A percentile compares a stretch with the other conserved stretches of the same genome.
Conservation (phyloP, 2,797 vertebrate genomes). For the Micrastur ruficollis region DNA sequence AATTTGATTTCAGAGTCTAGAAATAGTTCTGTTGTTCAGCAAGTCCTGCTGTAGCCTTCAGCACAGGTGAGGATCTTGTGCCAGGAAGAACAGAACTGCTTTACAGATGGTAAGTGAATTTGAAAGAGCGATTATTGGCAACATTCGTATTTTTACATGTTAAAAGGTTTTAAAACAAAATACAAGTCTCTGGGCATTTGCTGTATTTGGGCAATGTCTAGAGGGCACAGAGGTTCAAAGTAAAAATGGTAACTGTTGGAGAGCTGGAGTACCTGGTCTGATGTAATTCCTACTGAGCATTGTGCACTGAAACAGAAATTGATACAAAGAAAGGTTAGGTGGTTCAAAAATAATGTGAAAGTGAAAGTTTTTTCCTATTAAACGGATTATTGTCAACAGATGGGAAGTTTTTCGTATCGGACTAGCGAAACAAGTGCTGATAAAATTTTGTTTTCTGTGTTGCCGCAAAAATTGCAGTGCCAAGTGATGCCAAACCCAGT, state of each 20-base stretch:
- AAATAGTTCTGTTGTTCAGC: neutral
- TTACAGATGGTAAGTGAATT: neutral
- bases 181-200: neutral
- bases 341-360: neutral
- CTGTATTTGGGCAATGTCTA: neutral
- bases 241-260: neutral
- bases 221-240: neutral
- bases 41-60: neutral
- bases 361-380: neutral
- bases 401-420: neutral
- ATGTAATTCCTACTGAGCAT: neutral
- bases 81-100: neutral
- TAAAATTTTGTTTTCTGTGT: neutral
- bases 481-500: neutral
- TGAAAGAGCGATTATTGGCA: neutral
- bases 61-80: neutral
- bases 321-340: neutral
- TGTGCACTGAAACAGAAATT: neutral
- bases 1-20: neutral
- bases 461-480: fast-evolving
- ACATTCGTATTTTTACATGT: neutral
- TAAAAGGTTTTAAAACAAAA: neutral
- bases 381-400: neutral
- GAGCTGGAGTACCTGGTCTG: neutral
- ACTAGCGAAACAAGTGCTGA: neutral